Percentiles rank a stretch among this genome's conserved stretches.
Evolutionary conservation across 2,113 vertebrate species (phyloP).

Genomic region (Patagioenas fasciata): DNA sequence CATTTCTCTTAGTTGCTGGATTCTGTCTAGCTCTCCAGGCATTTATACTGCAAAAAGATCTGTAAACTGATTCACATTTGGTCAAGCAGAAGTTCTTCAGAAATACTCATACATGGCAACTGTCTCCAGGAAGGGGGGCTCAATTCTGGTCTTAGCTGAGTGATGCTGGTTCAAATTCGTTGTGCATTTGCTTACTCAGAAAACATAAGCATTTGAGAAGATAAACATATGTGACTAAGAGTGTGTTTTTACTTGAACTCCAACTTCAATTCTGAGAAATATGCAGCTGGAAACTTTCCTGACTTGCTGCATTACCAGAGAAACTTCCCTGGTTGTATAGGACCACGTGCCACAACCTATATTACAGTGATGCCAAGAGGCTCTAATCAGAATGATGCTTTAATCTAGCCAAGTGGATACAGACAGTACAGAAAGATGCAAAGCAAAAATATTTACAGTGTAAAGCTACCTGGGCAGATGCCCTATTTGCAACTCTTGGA

Average conservation of each 20-base stretch:
- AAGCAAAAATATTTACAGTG: neutral
- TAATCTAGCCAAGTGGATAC: neutral
- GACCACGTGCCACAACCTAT: neutral
- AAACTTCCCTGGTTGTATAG: neutral
- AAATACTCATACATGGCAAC: neutral
- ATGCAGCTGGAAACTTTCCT: neutral
- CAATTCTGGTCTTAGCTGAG: neutral
- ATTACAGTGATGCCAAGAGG: neutral
- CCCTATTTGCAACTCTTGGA: neutral
- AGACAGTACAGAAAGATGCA: neutral
- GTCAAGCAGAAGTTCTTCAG: neutral
- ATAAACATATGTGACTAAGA: neutral
- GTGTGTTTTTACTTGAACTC: neutral
- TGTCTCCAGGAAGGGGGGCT: neutral
- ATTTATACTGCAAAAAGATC: neutral
- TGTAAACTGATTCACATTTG: neutral
- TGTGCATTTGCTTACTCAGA: neutral
- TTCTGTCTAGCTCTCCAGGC: neutral
- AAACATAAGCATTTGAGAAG: neutral
- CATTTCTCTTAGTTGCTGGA: neutral
- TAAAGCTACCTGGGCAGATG: neutral
- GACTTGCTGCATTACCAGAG: neutral
- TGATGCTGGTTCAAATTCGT: neutral
- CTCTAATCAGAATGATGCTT: neutral
- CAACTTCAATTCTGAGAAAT: neutral